Evolutionary conservation across 1,140 invertebrate genomes (phyloP).

Genomic region (Lepidotrigona ventralis): DNA sequence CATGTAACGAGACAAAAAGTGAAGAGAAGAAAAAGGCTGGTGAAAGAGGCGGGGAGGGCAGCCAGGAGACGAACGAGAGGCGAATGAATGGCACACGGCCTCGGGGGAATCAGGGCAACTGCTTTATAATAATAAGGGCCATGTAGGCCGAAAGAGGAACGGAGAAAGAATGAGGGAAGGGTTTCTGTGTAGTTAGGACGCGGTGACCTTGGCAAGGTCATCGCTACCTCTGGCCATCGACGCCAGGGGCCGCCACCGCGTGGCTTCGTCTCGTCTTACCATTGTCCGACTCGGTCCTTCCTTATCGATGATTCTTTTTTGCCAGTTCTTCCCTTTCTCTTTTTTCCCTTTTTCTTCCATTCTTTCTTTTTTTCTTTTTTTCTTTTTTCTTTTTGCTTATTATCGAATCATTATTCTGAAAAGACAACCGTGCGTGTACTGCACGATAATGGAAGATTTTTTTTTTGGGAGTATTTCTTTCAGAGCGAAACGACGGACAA

Average conservation of each 20-base stretch:
- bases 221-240: slow-evolving; percentile 70
- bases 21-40: slow-evolving; percentile 27
- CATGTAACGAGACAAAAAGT: slow-evolving; percentile 59
- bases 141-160: slow-evolving; percentile 47
- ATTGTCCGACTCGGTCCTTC: slow-evolving; percentile 51
- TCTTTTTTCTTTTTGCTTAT: slow-evolving; percentile 23
- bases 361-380: slow-evolving; percentile 29
- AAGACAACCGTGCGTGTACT: background rate
- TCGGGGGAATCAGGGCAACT: slow-evolving; percentile 67
- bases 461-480: too few relatives aligned
- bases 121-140: slow-evolving; percentile 71
- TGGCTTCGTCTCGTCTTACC: slow-evolving; percentile 35
- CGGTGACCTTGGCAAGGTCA: slow-evolving; percentile 78
- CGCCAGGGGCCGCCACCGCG: slow-evolving; percentile 70
- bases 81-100: slow-evolving; percentile 68
- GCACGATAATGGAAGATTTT: background rate
- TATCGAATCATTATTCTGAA: slow-evolving; percentile 23
- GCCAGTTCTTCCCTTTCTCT: slow-evolving; percentile 7
- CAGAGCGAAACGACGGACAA: background rate
- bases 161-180: slow-evolving; percentile 48
- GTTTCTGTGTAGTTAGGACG: slow-evolving; percentile 69
- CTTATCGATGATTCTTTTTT: slow-evolving; percentile 65
- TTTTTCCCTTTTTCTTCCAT: too few relatives aligned
- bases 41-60: background rate
- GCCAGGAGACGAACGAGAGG: slow-evolving; percentile 48